These are phyloP conservation scores for Sebastes fasciatus DNA, from an alignment of 2,113 vertebrate genomes.

Conservation along the genomic window DNA sequence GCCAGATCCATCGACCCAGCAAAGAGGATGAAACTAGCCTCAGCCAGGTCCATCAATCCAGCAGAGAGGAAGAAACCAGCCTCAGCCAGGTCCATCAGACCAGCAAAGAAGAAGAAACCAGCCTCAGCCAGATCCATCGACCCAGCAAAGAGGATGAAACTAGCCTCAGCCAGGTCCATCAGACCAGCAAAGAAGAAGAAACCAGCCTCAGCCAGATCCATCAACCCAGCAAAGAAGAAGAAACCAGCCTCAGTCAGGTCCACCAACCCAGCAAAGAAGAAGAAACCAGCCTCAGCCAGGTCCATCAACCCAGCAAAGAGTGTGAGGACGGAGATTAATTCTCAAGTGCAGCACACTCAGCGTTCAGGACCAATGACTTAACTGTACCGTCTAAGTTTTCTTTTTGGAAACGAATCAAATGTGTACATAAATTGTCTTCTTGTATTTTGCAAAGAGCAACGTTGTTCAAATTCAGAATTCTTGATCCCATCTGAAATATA, in stretches of 20 bases:
- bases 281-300: not conserved
- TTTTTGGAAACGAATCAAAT: not conserved
- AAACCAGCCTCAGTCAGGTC: not conserved
- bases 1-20: no score
- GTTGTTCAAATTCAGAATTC: not conserved
- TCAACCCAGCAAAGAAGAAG: not conserved
- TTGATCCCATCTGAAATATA: not conserved
- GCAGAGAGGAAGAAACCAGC: no score
- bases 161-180: no score
- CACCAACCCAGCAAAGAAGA: slow-evolving; percentile 12
- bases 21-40: no score
- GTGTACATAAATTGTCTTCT: not conserved
- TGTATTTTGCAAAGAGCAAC: not conserved
- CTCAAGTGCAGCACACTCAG: not conserved
- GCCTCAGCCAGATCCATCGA: no score
- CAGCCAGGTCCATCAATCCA: no score
- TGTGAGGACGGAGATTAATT: not conserved
- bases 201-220: no score
- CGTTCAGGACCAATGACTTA: not conserved
- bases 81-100: no score
- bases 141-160: no score
- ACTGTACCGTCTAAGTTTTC: not conserved
- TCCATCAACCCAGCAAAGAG: slow-evolving; percentile 9
- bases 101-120: no score
- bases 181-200: no score